Base-by-base conservation (phyloP, 2,113 vertebrate genomes). In the Coturnix japonica region DNA sequence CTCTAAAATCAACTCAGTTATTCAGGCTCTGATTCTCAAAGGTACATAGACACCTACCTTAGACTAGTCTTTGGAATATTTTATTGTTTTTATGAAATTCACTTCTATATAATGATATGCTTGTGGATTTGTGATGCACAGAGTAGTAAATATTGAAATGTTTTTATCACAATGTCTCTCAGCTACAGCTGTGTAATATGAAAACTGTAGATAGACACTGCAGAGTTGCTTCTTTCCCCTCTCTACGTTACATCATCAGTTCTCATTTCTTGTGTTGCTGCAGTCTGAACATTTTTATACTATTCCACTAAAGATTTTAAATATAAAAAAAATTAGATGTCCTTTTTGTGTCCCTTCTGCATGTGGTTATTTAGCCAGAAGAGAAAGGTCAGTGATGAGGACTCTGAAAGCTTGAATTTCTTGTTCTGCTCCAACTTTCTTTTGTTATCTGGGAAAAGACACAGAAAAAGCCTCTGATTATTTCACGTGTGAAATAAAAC, bases 71-170 rank as follows among this genome's bases (percentile, higher is more conserved):
- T 93, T 67, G 41, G 8, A 95, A 82, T 79, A 13, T 35, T 89
- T 80, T 90, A 89, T 83, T 77, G 56, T 69, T 95, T 95, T 82
- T 94, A 75, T 93, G 74, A 94, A 82, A 89, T 87, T 95, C 53
- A 8, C 65, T 91, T 81, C 43, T 91, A 63, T 94, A 81, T 95
- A 89, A 56, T 87, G 43, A 81, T 87, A 76, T 83, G 66, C 84
- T 81, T 91, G 39, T 61, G 90, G 61, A 89, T 83, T 86, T 89
- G 35, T 85, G 69, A 76, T 86, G 23, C 81, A 70, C 81, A 94
- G 43, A 92, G 82, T 65, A 80, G 61, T 91, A 89, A 76, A 87
- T 81, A 81, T 31, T 74, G 66, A 59, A 67, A 94, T 7, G 1
- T n/a, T 93, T 79, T 81, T 92, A 73, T 90, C 74, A 65, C 26